Evolutionary conservation across 2,797 vertebrate species (phyloP).

Genomic region (Phoeniculus purpureus): DNA sequence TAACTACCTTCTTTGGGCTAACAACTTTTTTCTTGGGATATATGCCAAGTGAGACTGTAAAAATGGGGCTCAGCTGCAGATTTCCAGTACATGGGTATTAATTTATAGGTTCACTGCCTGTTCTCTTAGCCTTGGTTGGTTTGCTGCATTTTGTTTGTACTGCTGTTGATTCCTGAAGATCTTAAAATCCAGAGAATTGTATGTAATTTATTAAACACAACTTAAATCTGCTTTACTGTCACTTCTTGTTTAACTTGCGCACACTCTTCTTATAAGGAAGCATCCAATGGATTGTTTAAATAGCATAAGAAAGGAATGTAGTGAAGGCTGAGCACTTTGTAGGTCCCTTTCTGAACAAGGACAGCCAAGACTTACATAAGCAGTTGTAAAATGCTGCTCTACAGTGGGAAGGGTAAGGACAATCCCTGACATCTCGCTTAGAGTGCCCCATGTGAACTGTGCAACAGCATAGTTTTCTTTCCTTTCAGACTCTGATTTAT

Average conservation of each 20-base stretch:
- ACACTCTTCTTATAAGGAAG: not conserved
- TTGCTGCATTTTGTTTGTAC: not conserved
- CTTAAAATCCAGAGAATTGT: not conserved
- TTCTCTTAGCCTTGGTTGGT: not conserved
- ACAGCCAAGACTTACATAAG: not conserved
- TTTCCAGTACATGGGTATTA: not conserved
- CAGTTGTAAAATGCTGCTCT: not conserved
- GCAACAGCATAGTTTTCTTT: not conserved
- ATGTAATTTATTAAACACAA: not conserved
- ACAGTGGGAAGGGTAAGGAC: not conserved
- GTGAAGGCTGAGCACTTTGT: not conserved
- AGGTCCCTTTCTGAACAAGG: not conserved
- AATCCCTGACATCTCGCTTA: not conserved
- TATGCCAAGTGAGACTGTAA: not conserved
- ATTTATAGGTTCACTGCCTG: not conserved
- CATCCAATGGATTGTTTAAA: not conserved
- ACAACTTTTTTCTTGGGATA: not conserved
- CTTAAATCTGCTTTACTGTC: not conserved
- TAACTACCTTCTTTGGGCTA: not conserved
- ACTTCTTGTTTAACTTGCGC: not conserved
- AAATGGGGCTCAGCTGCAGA: not conserved
- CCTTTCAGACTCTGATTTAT: not conserved
- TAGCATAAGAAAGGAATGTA: not conserved
- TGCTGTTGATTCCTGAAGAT: not conserved
- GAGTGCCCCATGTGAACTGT: rapidly evolving